These are phyloP conservation scores for Ennomos erosarius DNA, from an alignment of 2,888 invertebrate genomes.

Conservation along the genomic window DNA sequence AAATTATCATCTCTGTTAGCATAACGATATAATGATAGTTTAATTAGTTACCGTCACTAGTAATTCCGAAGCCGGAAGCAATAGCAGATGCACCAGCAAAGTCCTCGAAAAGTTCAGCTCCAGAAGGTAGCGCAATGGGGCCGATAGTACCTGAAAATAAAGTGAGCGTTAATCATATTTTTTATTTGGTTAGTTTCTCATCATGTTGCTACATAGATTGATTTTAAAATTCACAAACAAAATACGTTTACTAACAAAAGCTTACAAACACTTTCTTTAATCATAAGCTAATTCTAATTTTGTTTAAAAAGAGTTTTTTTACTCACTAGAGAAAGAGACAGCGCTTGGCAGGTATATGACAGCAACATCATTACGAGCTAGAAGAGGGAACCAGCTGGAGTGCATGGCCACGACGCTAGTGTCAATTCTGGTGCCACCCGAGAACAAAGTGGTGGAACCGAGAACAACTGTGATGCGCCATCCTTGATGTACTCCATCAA, in stretches of 20 bases:
- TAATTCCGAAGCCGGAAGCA: slow-evolving; percentile 65
- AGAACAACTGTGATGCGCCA: slow-evolving; percentile 58
- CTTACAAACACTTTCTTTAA: neutral
- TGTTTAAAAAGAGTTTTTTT: neutral
- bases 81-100: slow-evolving; percentile 49
- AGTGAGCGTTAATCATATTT: too few species aligned
- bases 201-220: too few species aligned
- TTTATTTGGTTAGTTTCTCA: too few species aligned
- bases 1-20: too few species aligned
- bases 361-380: slow-evolving; percentile 59
- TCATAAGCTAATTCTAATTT: neutral
- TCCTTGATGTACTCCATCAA: slow-evolving; percentile 57
- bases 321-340: slow-evolving; percentile 48
- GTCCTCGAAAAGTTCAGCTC: slow-evolving; percentile 44
- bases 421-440: slow-evolving; percentile 56
- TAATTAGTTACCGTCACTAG: slow-evolving; percentile 45
- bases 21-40: too few species aligned
- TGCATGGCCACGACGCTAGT: slow-evolving; percentile 53
- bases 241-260: too few species aligned
- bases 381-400: slow-evolving; percentile 51
- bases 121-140: slow-evolving; percentile 49
- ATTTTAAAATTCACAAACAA: too few species aligned
- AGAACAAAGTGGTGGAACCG: slow-evolving; percentile 57
- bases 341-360: slow-evolving; percentile 45
- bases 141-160: slow-evolving; percentile 44